A percentile compares a stretch with the other conserved stretches of the same genome.
These are phyloP conservation scores for Alexandromys fortis DNA, from an alignment of 2,113 vertebrate genomes.

Conservation along the genomic window DNA sequence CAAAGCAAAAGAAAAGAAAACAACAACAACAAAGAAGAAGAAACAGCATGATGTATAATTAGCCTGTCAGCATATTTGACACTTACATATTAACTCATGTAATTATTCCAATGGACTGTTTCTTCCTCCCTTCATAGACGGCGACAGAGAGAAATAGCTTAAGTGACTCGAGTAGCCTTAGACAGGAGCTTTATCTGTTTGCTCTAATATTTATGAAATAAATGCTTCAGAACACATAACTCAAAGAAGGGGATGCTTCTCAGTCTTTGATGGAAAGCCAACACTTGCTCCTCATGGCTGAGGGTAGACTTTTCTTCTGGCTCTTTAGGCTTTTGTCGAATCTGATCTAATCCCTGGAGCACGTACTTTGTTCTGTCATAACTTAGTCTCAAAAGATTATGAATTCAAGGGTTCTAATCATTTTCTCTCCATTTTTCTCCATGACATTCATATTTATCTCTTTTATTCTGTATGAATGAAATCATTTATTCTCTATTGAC, in stretches of 20 bases:
- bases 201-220: neutral
- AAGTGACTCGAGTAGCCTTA: neutral
- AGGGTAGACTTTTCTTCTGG: neutral
- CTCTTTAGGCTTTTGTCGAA: neutral
- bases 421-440: neutral
- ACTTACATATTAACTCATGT: neutral
- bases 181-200: neutral
- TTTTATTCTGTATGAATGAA: neutral
- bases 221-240: neutral
- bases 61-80: neutral
- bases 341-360: neutral
- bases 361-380: neutral
- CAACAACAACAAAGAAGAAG: no score
- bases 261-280: neutral
- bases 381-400: neutral
- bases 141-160: neutral
- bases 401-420: neutral
- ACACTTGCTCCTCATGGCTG: neutral
- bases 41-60: neutral
- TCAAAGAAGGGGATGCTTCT: neutral
- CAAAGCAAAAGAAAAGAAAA: no score
- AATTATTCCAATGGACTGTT: neutral
- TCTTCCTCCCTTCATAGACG: neutral
- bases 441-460: neutral
- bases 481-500: neutral